Percentiles rank a stretch among this genome's conserved stretches.
These are phyloP conservation scores for Pecten maximus DNA, from an alignment of 2,888 invertebrate genomes.

Conservation along the genomic window DNA sequence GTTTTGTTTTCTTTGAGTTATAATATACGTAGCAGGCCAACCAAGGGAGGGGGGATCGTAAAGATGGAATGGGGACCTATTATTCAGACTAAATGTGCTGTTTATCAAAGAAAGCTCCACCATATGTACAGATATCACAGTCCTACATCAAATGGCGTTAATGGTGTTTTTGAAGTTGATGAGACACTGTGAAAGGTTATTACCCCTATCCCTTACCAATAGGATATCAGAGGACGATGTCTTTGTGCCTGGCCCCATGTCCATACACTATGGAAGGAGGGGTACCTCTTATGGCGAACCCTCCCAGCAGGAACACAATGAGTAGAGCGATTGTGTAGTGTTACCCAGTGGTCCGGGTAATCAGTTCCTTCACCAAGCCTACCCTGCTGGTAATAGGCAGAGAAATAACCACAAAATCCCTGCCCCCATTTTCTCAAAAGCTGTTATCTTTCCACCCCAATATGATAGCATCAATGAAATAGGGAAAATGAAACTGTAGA, in stretches of 20 bases:
- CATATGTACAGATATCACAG: constrained; percentile 25
- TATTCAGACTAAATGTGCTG: constrained; percentile 29
- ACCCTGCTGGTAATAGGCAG: neutral
- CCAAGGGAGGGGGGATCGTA: neutral
- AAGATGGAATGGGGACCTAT: neutral
- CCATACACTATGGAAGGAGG: neutral
- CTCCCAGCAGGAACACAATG: constrained; percentile 22
- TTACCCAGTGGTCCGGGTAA: neutral
- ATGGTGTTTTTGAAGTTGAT: constrained; percentile 19
- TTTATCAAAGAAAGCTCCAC: neutral
- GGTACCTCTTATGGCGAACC: neutral
- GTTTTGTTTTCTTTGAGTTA: constrained; percentile 12
- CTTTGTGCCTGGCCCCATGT: neutral
- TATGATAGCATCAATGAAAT: neutral
- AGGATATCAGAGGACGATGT: neutral
- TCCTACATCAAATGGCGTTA: constrained; percentile 29
- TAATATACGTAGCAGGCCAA: neutral
- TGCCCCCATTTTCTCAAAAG: neutral
- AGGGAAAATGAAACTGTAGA: constrained; percentile 1
- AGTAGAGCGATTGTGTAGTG: neutral
- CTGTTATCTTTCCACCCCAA: neutral
- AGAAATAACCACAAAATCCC: neutral
- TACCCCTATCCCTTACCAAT: constrained; percentile 20
- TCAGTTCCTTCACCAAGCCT: neutral
- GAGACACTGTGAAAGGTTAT: constrained; percentile 35